Evolutionary conservation across 2,888 invertebrate species (phyloP).

Genomic region (Pollenia angustigena): DNA sequence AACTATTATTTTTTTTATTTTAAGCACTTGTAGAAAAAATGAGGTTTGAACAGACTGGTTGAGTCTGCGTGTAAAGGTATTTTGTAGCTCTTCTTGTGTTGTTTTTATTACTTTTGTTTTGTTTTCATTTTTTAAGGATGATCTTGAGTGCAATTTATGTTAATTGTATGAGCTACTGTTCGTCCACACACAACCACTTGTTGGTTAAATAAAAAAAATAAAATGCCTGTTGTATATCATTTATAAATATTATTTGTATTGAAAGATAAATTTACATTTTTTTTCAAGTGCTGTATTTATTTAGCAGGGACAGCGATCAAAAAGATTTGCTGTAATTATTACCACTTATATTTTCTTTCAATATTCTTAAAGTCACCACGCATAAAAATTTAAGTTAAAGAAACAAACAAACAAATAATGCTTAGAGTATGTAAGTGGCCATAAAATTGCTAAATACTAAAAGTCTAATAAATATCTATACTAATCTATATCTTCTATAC

Average conservation of each 20-base stretch:
- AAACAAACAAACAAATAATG: slow-evolving; percentile 8
- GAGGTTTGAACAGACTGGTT: background rate
- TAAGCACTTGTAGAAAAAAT: slow-evolving; percentile 3
- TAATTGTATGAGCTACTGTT: slow-evolving; percentile 75
- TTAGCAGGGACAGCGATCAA: slow-evolving; percentile 43
- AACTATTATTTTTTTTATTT: background rate
- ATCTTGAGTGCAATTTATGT: slow-evolving; percentile 74
- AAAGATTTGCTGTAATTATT: slow-evolving; percentile 76
- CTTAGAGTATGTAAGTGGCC: slow-evolving; percentile 63
- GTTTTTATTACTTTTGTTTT: slow-evolving; percentile 48
- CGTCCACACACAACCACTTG: slow-evolving; percentile 61
- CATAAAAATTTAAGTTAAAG: slow-evolving; percentile 44
- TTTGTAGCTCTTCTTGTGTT: slow-evolving; percentile 36
- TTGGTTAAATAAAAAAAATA: slow-evolving; percentile 64
- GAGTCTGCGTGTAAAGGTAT: slow-evolving; percentile 5
- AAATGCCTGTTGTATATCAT: slow-evolving; percentile 7
- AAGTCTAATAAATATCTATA: background rate
- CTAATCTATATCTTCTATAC: background rate
- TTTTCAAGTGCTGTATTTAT: slow-evolving; percentile 27
- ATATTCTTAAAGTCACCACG: slow-evolving; percentile 56
- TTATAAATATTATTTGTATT: slow-evolving; percentile 9
- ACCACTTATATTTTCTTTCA: slow-evolving; percentile 72
- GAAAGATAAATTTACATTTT: slow-evolving; percentile 43
- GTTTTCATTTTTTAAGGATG: slow-evolving; percentile 30
- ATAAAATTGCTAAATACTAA: slow-evolving; percentile 59